These are phyloP conservation scores for Psephotus haematonotus DNA, from an alignment of 2,113 vertebrate genomes.

Conservation along the genomic window DNA sequence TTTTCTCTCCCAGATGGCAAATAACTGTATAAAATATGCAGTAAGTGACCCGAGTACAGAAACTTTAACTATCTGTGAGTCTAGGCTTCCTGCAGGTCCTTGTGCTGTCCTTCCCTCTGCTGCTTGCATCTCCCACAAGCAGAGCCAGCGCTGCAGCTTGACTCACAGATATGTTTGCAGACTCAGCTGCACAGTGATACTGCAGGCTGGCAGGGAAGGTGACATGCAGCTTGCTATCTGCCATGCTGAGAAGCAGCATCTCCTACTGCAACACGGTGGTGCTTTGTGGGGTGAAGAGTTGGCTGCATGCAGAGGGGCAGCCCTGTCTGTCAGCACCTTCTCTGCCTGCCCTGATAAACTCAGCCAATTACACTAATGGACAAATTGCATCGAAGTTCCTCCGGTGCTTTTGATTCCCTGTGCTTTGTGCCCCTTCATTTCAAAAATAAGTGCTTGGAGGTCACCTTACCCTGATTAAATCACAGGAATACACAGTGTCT, in stretches of 20 bases:
- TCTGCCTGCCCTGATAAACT: not conserved
- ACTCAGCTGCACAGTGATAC: not conserved
- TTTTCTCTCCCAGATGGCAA: not conserved
- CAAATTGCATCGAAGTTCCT: not conserved
- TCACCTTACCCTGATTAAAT: conserved; percentile 40
- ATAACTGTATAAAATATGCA: not conserved
- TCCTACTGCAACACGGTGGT: accelerated
- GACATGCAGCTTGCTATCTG: not conserved
- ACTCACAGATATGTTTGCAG: not conserved
- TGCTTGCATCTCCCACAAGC: not conserved
- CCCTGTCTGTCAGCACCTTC: not conserved
- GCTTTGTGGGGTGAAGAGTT: not conserved
- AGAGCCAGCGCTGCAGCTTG: not conserved
- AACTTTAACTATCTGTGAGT: not conserved
- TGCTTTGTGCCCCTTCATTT: not conserved
- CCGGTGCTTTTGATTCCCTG: not conserved
- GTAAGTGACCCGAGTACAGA: not conserved
- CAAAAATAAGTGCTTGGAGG: conserved; percentile 19
- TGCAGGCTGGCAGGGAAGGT: not conserved
- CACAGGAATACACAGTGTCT: conserved; percentile 20
- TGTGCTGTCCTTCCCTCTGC: not conserved
- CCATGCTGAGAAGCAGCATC: not conserved
- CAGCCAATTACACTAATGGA: conserved; percentile 30
- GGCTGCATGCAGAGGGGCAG: not conserved
- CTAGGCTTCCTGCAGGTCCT: not conserved